phyloP scores from a whole-genome alignment of 2,113 vertebrate species.

The Indri indri region DNA sequence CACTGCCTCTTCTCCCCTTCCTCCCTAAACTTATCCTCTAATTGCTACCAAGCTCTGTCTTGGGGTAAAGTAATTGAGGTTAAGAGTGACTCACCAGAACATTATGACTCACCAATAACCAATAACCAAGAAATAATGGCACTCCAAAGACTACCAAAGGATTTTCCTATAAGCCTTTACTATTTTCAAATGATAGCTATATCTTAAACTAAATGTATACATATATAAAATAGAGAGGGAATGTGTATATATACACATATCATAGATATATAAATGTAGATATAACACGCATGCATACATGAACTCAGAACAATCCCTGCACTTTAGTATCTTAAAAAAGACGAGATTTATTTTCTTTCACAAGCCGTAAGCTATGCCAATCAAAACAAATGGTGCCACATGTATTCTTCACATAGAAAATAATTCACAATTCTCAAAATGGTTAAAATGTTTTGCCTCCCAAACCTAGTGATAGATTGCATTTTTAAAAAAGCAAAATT shows the following conservation, averaged over 20 bases:
- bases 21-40: background rate
- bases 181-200: background rate
- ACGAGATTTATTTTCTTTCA: background rate
- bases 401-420: constrained; percentile 9
- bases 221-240: background rate
- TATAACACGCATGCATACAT: background rate
- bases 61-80: background rate
- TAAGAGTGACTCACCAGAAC: background rate
- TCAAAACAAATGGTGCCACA: background rate
- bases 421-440: background rate
- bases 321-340: background rate
- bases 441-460: background rate
- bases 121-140: background rate
- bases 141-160: background rate
- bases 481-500: constrained; percentile 10
- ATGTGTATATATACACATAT: background rate
- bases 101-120: background rate
- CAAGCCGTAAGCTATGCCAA: background rate
- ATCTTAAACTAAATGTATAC: background rate
- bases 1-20: background rate
- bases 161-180: background rate
- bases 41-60: background rate
- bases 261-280: background rate
- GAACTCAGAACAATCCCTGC: background rate
- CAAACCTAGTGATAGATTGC: background rate